Percentiles rank a stretch among this genome's conserved stretches.
phyloP scores from a whole-genome alignment of 2,113 vertebrate species.

The Etheostoma spectabile region DNA sequence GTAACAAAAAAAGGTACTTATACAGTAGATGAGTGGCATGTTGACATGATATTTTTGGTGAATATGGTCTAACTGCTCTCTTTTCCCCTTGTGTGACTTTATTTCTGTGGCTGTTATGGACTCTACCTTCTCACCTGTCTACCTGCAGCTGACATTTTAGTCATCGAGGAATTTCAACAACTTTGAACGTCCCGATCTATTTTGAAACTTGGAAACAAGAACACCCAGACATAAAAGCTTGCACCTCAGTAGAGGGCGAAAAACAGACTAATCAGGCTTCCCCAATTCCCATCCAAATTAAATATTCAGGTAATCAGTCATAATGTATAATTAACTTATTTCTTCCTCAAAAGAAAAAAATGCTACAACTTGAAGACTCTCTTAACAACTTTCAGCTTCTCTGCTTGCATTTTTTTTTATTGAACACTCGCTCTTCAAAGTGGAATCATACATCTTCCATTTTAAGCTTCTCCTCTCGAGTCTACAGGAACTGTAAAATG shows the following conservation, averaged over 20 bases:
- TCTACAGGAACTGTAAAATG: conserved; percentile 71
- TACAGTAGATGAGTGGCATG: background rate
- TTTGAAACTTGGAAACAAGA: conserved; percentile 41
- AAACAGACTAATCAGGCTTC: conserved; percentile 33
- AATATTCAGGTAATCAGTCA: conserved; percentile 59
- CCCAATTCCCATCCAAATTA: conserved; percentile 54
- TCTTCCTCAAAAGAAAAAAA: conserved; percentile 48
- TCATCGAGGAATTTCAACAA: conserved; percentile 21
- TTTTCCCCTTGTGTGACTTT: background rate
- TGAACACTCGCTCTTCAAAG: conserved; percentile 65
- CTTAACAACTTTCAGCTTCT: conserved; percentile 46
- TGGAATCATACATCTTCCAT: conserved; percentile 52
- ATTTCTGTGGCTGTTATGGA: background rate
- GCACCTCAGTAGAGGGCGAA: conserved; percentile 8
- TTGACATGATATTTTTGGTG: background rate
- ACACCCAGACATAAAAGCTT: conserved; percentile 18
- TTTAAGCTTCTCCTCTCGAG: conserved; percentile 62
- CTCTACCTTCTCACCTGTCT: conserved; percentile 1
- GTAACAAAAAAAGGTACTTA: background rate
- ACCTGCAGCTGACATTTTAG: conserved; percentile 4
- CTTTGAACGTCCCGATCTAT: background rate
- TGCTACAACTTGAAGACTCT: conserved; percentile 29
- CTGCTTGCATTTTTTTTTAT: conserved; percentile 47
- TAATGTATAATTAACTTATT: conserved; percentile 57
- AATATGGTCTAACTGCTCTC: background rate